phyloP scores from a whole-genome alignment of 2,113 vertebrate genomes.

The Eupsittula cactorum region DNA sequence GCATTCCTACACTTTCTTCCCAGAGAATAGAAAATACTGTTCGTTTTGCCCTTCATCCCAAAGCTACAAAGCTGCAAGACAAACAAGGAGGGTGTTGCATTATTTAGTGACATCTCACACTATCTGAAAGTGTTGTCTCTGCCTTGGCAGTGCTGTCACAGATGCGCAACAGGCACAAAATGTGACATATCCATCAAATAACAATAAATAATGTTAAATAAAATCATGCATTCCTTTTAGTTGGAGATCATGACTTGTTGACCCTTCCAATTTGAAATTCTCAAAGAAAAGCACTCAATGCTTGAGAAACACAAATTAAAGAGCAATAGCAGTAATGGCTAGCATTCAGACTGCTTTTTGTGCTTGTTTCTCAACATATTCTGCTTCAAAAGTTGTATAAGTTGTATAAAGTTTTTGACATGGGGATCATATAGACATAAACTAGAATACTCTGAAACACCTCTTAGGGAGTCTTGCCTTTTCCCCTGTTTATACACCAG shows the following conservation, averaged over 20 bases:
- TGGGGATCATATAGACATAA: not conserved
- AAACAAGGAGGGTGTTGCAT: not conserved
- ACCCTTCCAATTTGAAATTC: not conserved
- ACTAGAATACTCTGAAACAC: not conserved
- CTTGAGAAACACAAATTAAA: not conserved
- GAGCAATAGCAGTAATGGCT: not conserved
- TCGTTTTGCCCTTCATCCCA: not conserved
- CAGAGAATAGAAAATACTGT: not conserved
- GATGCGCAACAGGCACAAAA: not conserved
- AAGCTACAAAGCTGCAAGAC: not conserved
- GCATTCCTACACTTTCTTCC: not conserved
- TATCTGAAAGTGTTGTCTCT: not conserved
- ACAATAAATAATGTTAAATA: not conserved
- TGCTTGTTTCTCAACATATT: not conserved
- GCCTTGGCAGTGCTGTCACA: not conserved
- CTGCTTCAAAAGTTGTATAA: not conserved
- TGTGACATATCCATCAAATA: not conserved
- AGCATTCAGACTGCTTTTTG: not conserved
- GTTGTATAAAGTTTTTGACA: not conserved
- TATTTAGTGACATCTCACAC: not conserved
- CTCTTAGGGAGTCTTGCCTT: not conserved
- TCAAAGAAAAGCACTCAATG: not conserved
- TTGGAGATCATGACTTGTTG: not conserved
- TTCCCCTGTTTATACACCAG: fast-evolving
- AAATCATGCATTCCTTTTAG: not conserved